Base-by-base conservation (phyloP, 2,888 invertebrate species). In the Belgica antarctica region DNA sequence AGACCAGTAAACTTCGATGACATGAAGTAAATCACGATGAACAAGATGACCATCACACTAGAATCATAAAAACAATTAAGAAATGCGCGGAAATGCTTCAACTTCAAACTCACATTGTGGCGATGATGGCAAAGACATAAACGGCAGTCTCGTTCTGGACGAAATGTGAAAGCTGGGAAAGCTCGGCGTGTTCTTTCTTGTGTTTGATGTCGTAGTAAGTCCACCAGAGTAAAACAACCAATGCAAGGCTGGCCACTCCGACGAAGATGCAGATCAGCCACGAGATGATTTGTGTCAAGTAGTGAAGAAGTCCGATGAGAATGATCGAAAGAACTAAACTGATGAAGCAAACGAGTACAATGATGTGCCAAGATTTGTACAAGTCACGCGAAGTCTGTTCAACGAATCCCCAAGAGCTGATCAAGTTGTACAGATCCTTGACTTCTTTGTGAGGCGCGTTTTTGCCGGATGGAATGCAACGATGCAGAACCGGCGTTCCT, bases 311-410 rank as follows among this genome's bases (percentile, higher is more conserved):
- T 62, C 89, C 86, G 36, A 95, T 89, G 82, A 93, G 87, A 5
- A 90, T 80, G 71, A 95, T 82, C 1, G 95, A 92, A 74, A 94
- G 84, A 75, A 90, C 92, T 76, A 95, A 86, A 72, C 94, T 87
- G 71, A 94, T 80, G 72, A 89, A 87, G 69, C 90, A 88, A 75
- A 95, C 85, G 34, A 86, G 86, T 63, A 92, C 83, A 80, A 96
- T 90, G 78, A 91, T 88, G 75, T 86, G 88, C 94, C 94, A 94
- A 41, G 92, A 90, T 72, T 88, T 87, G 77, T 93, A 94, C 5
- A 96, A 82, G 81, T 96, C 96, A 63, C 89, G 88, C 34, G 95
- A 81, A 78, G 94, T 87, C 81, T 94, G 92, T 79, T 94, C 92
- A 74, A 94, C 85, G 31, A 89, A 86, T 77, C 94, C 93, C 89